phyloP scores from a whole-genome alignment of 2,113 vertebrate species.

The Oncorhynchus masou region DNA sequence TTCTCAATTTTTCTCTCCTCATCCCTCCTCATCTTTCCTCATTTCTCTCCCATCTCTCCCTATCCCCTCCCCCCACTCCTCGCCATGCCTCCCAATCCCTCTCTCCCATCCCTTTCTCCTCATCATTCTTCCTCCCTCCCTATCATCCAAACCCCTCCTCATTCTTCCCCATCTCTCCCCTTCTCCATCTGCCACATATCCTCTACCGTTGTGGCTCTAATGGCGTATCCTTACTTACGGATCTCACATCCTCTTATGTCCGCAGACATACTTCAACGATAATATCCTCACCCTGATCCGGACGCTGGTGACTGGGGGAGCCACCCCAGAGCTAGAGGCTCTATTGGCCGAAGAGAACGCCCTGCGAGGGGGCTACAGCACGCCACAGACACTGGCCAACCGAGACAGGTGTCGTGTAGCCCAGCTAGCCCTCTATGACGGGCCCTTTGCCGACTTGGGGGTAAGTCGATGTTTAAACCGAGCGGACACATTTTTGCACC shows the following conservation, averaged over 20 bases:
- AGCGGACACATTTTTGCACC: slow-evolving; percentile 67
- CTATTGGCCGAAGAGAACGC: slow-evolving; percentile 96
- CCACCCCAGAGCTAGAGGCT: slow-evolving; percentile 95
- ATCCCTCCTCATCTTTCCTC: slow-evolving; percentile 57
- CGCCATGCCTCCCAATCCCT: slow-evolving; percentile 18
- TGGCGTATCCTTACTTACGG: slow-evolving; percentile 69
- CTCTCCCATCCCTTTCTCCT: too few relatives aligned
- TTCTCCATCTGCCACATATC: not conserved
- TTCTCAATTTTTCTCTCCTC: slow-evolving; percentile 57
- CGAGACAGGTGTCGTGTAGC: slow-evolving; percentile 98
- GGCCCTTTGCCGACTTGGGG: slow-evolving; percentile 97
- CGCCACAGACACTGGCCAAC: slow-evolving; percentile 96
- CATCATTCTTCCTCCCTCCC: slow-evolving; percentile 53
- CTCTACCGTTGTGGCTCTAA: slow-evolving; percentile 64
- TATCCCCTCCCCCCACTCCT: slow-evolving; percentile 52
- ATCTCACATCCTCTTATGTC: slow-evolving; percentile 44
- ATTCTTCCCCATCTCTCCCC: not conserved
- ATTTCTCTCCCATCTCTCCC: not conserved
- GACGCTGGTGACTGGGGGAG: slow-evolving; percentile 96
- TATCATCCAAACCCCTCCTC: slow-evolving; percentile 9
- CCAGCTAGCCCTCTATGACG: slow-evolving; percentile 94
- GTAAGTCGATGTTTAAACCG: slow-evolving; percentile 76
- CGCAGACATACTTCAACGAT: slow-evolving; percentile 98
- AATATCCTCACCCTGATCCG: slow-evolving; percentile 99
- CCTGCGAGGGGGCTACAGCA: slow-evolving; percentile 94